Conservation (phyloP, 2,888 invertebrate species). For the Drosophila affinis region DNA sequence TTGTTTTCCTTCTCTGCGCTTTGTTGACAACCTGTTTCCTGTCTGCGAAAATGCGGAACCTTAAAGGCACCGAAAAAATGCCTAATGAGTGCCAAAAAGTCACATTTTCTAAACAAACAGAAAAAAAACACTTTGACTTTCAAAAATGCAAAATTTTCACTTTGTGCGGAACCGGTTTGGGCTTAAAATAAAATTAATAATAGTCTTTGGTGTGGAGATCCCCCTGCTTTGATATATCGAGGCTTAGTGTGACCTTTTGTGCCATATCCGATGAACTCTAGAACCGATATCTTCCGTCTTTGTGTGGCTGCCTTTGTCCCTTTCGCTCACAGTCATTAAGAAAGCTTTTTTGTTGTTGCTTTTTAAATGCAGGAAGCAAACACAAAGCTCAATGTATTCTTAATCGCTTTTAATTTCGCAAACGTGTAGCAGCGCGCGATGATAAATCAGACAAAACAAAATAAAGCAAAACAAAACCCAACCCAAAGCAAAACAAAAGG, state of each 20-base stretch:
- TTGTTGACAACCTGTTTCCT: conserved; percentile 27
- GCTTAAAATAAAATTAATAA: conserved; percentile 21
- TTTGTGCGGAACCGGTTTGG: conserved; percentile 18
- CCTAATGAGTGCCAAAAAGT: conserved; percentile 24
- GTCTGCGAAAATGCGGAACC: conserved; percentile 31
- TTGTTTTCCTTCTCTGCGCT: conserved; percentile 1
- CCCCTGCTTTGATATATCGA: conserved; percentile 21
- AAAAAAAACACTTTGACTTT: conserved; percentile 20
- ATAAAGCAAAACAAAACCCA: conserved; percentile 5
- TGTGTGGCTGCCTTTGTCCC: conserved; percentile 22
- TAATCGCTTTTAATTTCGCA: conserved; percentile 52
- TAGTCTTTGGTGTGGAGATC: conserved; percentile 30
- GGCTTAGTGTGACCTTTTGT: conserved; percentile 67
- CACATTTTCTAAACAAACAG: conserved; percentile 16
- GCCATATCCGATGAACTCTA: conserved; percentile 54
- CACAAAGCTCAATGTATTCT: conserved; percentile 47
- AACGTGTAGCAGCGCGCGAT: conserved; percentile 29
- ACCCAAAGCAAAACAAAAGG: conserved; percentile 15
- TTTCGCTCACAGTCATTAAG: conserved; percentile 21
- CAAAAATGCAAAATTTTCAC: conserved; percentile 6
- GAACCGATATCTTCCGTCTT: conserved; percentile 46
- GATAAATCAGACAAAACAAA: conserved; percentile 26
- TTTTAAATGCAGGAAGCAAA: conserved; percentile 45
- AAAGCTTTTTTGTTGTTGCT: conserved; percentile 3
- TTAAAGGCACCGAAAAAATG: conserved; percentile 8